A percentile compares a stretch with the other conserved stretches of the same genome.
These are phyloP conservation scores for Coregonus suidteri DNA, from an alignment of 2,797 vertebrate species.

Conservation along the genomic window DNA sequence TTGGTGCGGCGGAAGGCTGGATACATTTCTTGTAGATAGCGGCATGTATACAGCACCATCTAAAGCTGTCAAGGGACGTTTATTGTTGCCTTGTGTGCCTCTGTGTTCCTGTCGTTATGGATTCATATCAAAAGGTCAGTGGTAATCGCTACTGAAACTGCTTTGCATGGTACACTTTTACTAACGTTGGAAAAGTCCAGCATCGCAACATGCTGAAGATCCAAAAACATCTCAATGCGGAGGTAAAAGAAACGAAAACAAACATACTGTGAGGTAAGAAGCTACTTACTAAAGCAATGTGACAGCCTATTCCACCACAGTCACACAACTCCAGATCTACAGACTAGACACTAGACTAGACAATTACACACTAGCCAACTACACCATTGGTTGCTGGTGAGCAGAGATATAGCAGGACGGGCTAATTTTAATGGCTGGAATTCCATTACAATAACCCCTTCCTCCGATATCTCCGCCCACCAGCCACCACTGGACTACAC, in stretches of 20 bases:
- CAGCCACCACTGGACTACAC: background rate
- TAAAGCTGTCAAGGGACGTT: slow-evolving; percentile 50
- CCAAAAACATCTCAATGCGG: no score
- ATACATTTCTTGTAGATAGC: slow-evolving; percentile 63
- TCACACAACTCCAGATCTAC: slow-evolving; percentile 19
- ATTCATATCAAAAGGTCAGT: slow-evolving; percentile 64
- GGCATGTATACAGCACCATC: slow-evolving; percentile 43
- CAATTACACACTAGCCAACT: slow-evolving; percentile 3
- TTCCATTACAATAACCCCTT: background rate
- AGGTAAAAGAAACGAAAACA: background rate
- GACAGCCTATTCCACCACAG: slow-evolving; percentile 4
- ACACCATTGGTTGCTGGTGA: background rate
- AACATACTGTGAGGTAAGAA: background rate
- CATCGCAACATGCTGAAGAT: slow-evolving; percentile 13
- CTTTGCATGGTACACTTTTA: slow-evolving; percentile 30
- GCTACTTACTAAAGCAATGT: slow-evolving; percentile 18
- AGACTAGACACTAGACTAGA: background rate
- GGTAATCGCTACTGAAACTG: slow-evolving; percentile 57
- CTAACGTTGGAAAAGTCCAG: slow-evolving; percentile 28
- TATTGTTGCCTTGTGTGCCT: slow-evolving; percentile 46
- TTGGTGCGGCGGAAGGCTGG: slow-evolving; percentile 51
- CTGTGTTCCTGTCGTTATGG: slow-evolving; percentile 36
- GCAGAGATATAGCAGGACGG: background rate
- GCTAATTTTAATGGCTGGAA: background rate
- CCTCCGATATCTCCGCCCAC: background rate